Evolutionary conservation across 2,113 vertebrate genomes (phyloP).

Genomic region (crab-eating macaque (Macaca fascicularis)): T2T-MFA8v1.1 NC_088376.1:145811501-145812000

Average conservation of each 20-base stretch:
- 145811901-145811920: neutral
- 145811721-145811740: conserved; percentile 58
- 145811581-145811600: neutral
- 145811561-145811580: neutral
- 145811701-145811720: conserved; percentile 68
- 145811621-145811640: neutral
- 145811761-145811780: conserved; percentile 65
- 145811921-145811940: neutral
- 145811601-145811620: neutral
- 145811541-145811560: neutral
- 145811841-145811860: neutral
- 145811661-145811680: conserved; percentile 37
- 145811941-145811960: neutral
- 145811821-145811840: conserved; percentile 55
- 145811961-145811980: neutral
- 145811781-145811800: neutral
- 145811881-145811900: neutral
- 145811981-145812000: neutral
- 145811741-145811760: conserved; percentile 75
- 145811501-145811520: neutral
- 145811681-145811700: conserved; percentile 76
- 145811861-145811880: neutral
- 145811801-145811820: conserved; percentile 54
- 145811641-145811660: neutral
- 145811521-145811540: neutral